Conservation (phyloP, 2,113 vertebrate genomes). For the Centrocercus urophasianus region DNA sequence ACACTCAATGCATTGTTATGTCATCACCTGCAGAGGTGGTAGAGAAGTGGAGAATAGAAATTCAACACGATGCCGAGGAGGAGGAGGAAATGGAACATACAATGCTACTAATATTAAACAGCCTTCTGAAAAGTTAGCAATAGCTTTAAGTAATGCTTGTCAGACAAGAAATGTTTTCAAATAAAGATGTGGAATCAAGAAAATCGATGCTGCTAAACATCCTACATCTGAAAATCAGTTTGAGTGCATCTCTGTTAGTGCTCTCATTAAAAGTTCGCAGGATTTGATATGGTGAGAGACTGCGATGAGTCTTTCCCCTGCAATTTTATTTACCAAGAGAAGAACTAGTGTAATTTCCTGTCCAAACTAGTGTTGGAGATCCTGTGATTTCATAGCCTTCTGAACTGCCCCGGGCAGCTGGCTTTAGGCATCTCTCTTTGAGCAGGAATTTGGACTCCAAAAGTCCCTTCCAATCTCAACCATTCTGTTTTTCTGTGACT, state of each 20-base stretch:
- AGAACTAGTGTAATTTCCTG: neutral
- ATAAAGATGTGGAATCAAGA: neutral
- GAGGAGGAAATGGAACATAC: neutral
- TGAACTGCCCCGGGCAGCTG: neutral
- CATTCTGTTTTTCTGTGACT: neutral
- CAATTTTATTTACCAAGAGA: neutral
- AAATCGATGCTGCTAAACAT: neutral
- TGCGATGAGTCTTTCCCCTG: neutral
- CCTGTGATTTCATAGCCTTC: neutral
- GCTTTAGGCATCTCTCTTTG: neutral
- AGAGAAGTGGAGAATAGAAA: neutral
- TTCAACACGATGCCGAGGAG: neutral
- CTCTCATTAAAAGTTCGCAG: neutral
- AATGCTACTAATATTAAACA: neutral
- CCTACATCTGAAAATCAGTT: neutral
- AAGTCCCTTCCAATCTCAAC: neutral
- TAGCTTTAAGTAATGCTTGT: neutral
- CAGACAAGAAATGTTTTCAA: neutral
- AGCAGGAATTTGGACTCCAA: neutral
- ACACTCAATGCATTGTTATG: neutral
- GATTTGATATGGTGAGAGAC: neutral
- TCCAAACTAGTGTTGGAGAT: neutral
- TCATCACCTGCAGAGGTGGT: neutral
- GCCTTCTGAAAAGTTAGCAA: neutral
- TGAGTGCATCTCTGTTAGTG: fast-evolving